These are phyloP conservation scores for Netelia virgata DNA, from an alignment of 2,888 invertebrate genomes.

Conservation along the genomic window DNA sequence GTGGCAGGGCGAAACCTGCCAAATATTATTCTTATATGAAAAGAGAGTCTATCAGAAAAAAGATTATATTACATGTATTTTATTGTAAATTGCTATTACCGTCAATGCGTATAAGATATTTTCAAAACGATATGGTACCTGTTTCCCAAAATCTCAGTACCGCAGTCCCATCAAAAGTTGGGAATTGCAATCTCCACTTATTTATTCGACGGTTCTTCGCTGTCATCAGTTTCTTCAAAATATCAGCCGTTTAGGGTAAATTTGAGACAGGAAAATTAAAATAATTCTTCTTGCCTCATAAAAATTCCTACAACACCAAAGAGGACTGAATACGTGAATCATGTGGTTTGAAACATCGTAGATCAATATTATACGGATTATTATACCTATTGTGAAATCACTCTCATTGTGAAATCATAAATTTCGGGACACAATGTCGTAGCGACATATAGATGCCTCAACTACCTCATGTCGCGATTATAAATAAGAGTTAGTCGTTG, in stretches of 20 bases:
- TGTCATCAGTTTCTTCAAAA: too few species aligned
- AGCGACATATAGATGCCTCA: constrained; percentile 38
- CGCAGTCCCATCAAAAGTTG: too few species aligned
- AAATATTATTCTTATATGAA: constrained; percentile 43
- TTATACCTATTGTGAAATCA: constrained; percentile 14
- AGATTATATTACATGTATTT: constrained; percentile 25
- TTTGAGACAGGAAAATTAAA: too few species aligned
- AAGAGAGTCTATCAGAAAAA: constrained; percentile 12
- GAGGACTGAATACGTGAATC: background rate
- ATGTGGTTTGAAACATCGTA: constrained; percentile 22
- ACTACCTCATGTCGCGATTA: constrained; percentile 52
- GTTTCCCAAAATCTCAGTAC: too few species aligned
- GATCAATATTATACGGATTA: background rate
- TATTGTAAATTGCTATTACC: constrained; percentile 14
- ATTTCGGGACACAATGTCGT: constrained; percentile 20
- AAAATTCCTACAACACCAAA: too few species aligned
- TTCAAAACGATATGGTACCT: background rate
- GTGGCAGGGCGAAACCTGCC: constrained; percentile 20
- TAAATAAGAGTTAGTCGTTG: background rate
- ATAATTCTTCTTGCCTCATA: too few species aligned
- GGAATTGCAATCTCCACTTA: too few species aligned
- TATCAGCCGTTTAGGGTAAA: too few species aligned
- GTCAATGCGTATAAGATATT: constrained; percentile 2
- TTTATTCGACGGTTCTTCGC: too few species aligned
- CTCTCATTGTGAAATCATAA: background rate